Conservation (phyloP, 2,888 invertebrate species). For the Lasiommata megera region DNA sequence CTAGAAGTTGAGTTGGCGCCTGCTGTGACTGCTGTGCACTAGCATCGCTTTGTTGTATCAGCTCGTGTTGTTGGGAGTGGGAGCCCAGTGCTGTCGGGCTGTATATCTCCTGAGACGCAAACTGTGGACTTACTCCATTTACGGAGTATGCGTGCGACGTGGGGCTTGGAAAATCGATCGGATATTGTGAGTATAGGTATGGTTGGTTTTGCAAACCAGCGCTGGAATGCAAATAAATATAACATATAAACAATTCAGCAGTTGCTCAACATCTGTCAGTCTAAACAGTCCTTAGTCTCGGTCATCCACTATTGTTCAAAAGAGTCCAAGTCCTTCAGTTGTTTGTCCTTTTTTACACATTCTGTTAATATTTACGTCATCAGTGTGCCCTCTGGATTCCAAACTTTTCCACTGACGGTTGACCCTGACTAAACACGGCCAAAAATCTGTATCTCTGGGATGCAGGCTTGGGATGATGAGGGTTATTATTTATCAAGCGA, state of each 20-base stretch:
- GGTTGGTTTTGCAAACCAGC: constrained; percentile 76
- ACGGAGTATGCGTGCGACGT: constrained; percentile 79
- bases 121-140: constrained; percentile 74
- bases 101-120: constrained; percentile 73
- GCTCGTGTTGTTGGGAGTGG: constrained; percentile 64
- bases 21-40: constrained; percentile 79
- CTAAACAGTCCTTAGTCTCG: constrained; percentile 8
- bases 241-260: constrained; percentile 28
- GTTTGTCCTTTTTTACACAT: not conserved
- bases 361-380: too few species aligned
- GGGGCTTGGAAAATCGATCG: constrained; percentile 78
- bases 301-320: constrained; percentile 2
- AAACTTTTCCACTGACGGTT: too few species aligned
- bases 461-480: too few species aligned
- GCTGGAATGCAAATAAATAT: constrained; percentile 70
- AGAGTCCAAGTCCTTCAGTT: not conserved
- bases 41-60: constrained; percentile 69
- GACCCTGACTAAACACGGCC: too few species aligned
- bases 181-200: constrained; percentile 78
- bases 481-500: too few species aligned
- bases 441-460: too few species aligned
- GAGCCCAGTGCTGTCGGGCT: constrained; percentile 66
- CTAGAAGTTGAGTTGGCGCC: constrained; percentile 64
- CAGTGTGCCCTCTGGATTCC: too few species aligned
- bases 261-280: constrained; percentile 4